Evolutionary conservation across 2,113 vertebrate genomes (phyloP).

Genomic region (Machaerirhynchus nigripectus): DNA sequence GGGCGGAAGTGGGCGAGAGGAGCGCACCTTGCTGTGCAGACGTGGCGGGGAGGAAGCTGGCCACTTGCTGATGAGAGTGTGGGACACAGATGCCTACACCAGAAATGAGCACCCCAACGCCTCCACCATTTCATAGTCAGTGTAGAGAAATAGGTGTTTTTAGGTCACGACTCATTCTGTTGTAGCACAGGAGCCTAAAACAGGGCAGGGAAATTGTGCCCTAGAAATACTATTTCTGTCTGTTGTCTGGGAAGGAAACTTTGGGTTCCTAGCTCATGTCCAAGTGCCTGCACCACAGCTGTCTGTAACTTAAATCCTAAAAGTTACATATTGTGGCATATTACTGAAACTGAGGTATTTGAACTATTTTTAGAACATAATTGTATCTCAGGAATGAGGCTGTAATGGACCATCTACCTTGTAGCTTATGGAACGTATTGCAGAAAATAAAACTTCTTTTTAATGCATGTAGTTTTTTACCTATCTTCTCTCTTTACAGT

Average conservation of each 20-base stretch:
- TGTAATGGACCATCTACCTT: not conserved
- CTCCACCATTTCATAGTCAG: not conserved
- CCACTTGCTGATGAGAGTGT: rapidly evolving
- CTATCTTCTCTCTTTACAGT: not conserved
- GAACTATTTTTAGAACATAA: not conserved
- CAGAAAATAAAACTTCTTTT: not conserved
- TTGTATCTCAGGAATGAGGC: not conserved
- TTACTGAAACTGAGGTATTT: not conserved
- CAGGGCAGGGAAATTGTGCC: not conserved
- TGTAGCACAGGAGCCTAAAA: not conserved
- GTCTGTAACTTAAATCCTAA: not conserved
- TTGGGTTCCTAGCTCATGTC: not conserved
- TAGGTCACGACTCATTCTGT: not conserved
- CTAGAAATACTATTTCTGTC: not conserved
- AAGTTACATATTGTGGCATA: not conserved
- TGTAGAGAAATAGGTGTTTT: rapidly evolving
- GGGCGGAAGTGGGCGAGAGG: not conserved
- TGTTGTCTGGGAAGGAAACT: not conserved
- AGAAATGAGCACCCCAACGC: rapidly evolving
- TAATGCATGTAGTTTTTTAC: not conserved
- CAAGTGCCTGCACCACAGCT: not conserved
- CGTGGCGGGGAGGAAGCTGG: rapidly evolving
- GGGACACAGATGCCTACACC: not conserved
- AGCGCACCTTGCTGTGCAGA: rapidly evolving
- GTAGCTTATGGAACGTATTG: not conserved